Evolutionary conservation across 2,797 vertebrate species (phyloP), one percentile per base, ranked within the genome.

Genomic region (Poeciliopsis turneri): DNA sequence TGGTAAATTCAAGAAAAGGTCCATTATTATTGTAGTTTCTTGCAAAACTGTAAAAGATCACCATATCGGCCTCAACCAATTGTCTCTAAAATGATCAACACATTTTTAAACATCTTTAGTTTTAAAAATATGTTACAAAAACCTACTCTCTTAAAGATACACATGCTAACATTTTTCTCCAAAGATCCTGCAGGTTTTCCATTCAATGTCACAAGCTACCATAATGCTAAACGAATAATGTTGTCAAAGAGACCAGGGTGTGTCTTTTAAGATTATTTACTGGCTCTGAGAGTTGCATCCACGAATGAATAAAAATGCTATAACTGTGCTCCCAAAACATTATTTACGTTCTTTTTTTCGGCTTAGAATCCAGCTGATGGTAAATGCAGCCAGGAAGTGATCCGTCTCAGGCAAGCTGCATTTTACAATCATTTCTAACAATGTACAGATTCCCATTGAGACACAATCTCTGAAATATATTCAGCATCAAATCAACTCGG

Each of bases 251-350:
- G 70, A 82, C 84, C 64, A 75, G 91, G 91, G 88, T 72, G 87
- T 91, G 89, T 89, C 87, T 77, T 84, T 75, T 82, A 45, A 86
- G 70, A 74, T 71, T 78, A 82, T 88, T 85, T 89, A 85, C 78
- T 87, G 55, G 0, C 23, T 72, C 82, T 82, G 82, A 88, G 86
- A 87, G 78, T 89, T 84, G 91, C 83, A 88, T 75, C 72, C 70
- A 82, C 85, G 87, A 84, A 93, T 84, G 82, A 86, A 91, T 87
- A 82, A 78, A 80, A 75, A 72, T 79, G 84, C 74, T 86, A 72
- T 77, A 72, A 78, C 73, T 77, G 82, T 78, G 83, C 87, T 86
- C 86, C 84, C 90, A 90, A 86, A 92, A 89, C 86, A 92, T 78
- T 79, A 85, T 53, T 28, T 76, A 86, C 83, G 81, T 43, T 72